Evolutionary conservation across 2,888 invertebrate species (phyloP).

Genomic region (Tipula unca): DNA sequence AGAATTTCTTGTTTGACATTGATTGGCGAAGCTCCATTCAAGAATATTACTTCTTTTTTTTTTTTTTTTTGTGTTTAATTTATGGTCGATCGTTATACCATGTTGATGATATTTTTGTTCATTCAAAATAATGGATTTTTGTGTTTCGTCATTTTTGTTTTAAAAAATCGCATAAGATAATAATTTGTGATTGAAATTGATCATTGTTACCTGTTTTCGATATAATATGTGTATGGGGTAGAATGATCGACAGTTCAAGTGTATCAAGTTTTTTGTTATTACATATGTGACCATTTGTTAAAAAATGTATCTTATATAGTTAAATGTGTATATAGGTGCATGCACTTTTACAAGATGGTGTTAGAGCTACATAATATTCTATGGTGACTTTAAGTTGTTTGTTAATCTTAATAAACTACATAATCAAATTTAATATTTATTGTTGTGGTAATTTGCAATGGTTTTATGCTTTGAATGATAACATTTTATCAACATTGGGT

Average conservation of each 20-base stretch:
- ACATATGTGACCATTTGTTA: not conserved
- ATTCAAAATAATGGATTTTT: constrained; percentile 14
- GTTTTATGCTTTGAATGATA: not conserved
- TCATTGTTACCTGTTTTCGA: not conserved
- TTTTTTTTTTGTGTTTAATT: not conserved
- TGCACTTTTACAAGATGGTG: not conserved
- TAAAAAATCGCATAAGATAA: not conserved
- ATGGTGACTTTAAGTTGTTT: not conserved
- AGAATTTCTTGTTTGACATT: constrained; percentile 8
- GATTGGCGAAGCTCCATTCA: not conserved
- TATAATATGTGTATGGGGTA: not conserved
- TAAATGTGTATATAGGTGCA: not conserved
- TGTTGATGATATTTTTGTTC: not conserved
- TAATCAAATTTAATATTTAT: not conserved
- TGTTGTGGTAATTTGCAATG: not conserved
- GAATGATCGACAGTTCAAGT: constrained; percentile 8
- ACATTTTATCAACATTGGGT: no score
- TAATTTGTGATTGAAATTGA: constrained; percentile 14
- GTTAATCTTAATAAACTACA: no score
- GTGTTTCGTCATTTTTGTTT: not conserved
- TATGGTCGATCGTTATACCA: not conserved
- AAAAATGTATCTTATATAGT: not conserved
- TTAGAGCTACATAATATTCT: not conserved
- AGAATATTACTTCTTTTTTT: not conserved
- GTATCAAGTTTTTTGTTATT: not conserved